A percentile compares a stretch with the other conserved stretches of the same genome.
Conservation (phyloP, 2,888 invertebrate species). For the Pristionchus fissidentatus region DNA sequence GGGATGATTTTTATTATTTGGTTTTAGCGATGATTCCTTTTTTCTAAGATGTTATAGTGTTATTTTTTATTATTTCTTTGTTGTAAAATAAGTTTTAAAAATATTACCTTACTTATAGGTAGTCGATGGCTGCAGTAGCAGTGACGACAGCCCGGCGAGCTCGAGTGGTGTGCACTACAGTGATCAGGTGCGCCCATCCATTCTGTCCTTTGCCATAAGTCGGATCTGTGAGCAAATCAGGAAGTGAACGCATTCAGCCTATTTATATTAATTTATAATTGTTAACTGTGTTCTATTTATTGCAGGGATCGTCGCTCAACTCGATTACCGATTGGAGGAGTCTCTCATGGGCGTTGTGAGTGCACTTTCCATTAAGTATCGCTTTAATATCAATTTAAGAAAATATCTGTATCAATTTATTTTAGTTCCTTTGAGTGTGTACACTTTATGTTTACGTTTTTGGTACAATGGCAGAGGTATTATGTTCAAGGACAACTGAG, state of each 20-base stretch:
- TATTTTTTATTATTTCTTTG: background rate
- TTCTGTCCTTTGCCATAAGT: background rate
- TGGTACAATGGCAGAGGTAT: too few species aligned
- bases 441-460: too few species aligned
- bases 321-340: background rate
- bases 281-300: background rate
- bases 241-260: background rate
- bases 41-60: background rate
- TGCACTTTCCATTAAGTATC: too few species aligned
- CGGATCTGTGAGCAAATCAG: background rate
- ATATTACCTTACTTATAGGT: background rate
- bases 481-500: too few species aligned
- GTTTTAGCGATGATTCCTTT: too few species aligned
- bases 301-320: background rate
- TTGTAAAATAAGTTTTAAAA: too few species aligned
- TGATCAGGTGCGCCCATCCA: background rate
- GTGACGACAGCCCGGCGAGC: conserved; percentile 8
- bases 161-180: conserved; percentile 13
- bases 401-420: too few species aligned
- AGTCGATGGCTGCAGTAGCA: background rate
- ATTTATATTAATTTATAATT: too few species aligned
- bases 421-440: too few species aligned
- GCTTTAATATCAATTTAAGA: too few species aligned
- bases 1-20: background rate
- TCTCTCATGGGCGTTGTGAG: conserved; percentile 10